These are phyloP conservation scores for Notarius lentiginosus DNA, from an alignment of 2,113 vertebrate species.

Conservation along the genomic window DNA sequence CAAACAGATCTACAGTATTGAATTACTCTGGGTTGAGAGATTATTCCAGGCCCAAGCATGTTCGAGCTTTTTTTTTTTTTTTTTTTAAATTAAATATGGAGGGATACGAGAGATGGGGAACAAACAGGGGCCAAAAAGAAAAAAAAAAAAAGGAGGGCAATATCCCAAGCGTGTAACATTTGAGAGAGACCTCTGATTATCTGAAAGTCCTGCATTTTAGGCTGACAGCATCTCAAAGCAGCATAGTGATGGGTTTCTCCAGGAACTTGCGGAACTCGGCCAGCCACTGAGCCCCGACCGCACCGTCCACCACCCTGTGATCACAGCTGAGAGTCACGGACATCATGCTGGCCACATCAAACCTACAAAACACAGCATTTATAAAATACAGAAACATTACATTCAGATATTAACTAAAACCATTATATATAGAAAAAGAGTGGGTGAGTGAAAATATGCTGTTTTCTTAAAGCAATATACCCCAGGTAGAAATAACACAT, in stretches of 20 bases:
- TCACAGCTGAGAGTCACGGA: constrained; percentile 83
- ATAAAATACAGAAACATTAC: neutral
- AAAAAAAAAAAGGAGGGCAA: neutral
- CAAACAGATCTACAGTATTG: constrained; percentile 30
- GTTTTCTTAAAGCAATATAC: neutral
- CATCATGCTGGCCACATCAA: constrained; percentile 91
- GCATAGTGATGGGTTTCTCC: constrained; percentile 52
- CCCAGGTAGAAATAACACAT: neutral
- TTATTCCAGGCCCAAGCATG: constrained; percentile 22
- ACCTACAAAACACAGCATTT: constrained; percentile 70
- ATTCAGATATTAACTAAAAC: neutral
- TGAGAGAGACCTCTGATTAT: constrained; percentile 28
- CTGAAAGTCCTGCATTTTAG: constrained; percentile 33
- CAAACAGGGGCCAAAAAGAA: neutral
- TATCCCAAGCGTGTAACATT: constrained; percentile 27
- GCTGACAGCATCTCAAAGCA: constrained; percentile 36
- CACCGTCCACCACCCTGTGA: constrained; percentile 54
- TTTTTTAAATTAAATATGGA: no score
- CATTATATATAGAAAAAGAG: neutral
- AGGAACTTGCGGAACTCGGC: constrained; percentile 54
- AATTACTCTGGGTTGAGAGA: constrained; percentile 4
- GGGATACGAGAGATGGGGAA: neutral
- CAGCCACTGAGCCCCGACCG: constrained; percentile 54
- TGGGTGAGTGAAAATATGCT: neutral
- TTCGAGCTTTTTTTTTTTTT: no score